phyloP scores from a whole-genome alignment of 2,888 invertebrate genomes.

The Caradrina kadenii region DNA sequence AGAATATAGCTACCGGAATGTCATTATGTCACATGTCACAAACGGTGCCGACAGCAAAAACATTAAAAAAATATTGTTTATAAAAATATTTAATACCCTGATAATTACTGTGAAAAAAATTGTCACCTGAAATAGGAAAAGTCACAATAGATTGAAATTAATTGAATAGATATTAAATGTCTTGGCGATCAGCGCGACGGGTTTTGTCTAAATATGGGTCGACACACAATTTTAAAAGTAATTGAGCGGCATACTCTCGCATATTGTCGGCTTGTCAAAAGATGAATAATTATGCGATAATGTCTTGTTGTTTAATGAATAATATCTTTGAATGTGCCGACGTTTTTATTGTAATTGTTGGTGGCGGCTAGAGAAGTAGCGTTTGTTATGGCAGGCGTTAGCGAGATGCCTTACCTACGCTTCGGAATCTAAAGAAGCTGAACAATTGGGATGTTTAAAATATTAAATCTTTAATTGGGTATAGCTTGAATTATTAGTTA shows the following conservation, averaged over 20 bases:
- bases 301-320: conserved; percentile 42
- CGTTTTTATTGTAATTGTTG: conserved; percentile 55
- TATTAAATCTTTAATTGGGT: conserved; percentile 6
- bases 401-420: neutral
- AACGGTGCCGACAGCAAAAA: conserved; percentile 32
- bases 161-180: conserved; percentile 51
- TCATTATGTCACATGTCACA: conserved; percentile 42
- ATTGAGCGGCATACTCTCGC: conserved; percentile 40
- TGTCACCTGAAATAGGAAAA: conserved; percentile 47
- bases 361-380: conserved; percentile 6
- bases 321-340: conserved; percentile 54
- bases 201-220: conserved; percentile 46
- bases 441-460: conserved; percentile 19
- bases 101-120: conserved; percentile 47
- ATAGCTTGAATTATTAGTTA: conserved; percentile 9
- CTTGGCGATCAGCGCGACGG: conserved; percentile 31
- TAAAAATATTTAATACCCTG: conserved; percentile 25
- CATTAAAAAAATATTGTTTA: neutral
- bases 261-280: conserved; percentile 46
- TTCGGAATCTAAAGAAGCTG: conserved; percentile 19
- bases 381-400: conserved; percentile 11
- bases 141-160: conserved; percentile 49
- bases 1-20: conserved; percentile 29
- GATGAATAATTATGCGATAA: conserved; percentile 49
- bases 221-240: conserved; percentile 50